Conservation (phyloP, 2,113 vertebrate genomes). For the Stictonetta naevosa region DNA sequence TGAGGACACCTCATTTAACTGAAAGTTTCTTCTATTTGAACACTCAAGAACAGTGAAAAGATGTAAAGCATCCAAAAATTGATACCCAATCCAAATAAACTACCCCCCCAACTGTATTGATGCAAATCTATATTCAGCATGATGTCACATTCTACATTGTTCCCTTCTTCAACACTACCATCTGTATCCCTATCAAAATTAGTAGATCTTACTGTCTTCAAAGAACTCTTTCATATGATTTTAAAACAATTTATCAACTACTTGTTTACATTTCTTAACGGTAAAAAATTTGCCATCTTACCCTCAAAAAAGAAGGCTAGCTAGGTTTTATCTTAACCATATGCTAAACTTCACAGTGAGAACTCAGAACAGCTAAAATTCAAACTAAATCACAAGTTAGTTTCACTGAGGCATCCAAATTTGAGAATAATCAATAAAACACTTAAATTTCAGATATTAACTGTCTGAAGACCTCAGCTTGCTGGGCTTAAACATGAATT, state of each 20-base stretch:
- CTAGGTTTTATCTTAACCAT: not conserved
- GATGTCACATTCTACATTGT: not conserved
- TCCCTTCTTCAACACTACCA: not conserved
- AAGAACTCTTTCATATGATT: not conserved
- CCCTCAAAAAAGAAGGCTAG: not conserved
- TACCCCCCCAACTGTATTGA: not conserved
- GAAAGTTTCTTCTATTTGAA: not conserved
- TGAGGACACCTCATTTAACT: not conserved
- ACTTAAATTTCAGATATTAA: not conserved
- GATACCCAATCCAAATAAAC: not conserved
- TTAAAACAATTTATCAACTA: not conserved
- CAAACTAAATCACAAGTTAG: not conserved
- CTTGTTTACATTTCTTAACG: not conserved
- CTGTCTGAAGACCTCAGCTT: not conserved
- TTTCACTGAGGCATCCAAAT: not conserved
- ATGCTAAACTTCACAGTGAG: not conserved
- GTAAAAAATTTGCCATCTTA: not conserved
- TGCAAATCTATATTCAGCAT: not conserved
- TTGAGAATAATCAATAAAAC: not conserved
- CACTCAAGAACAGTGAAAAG: not conserved
- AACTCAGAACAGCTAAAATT: not conserved
- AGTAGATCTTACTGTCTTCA: not conserved
- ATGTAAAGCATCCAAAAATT: not conserved
- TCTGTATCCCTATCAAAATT: not conserved
- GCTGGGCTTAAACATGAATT: not conserved